These are phyloP conservation scores for Xiphophorus maculatus DNA, from an alignment of 2,113 vertebrate genomes.

Conservation along the genomic window DNA sequence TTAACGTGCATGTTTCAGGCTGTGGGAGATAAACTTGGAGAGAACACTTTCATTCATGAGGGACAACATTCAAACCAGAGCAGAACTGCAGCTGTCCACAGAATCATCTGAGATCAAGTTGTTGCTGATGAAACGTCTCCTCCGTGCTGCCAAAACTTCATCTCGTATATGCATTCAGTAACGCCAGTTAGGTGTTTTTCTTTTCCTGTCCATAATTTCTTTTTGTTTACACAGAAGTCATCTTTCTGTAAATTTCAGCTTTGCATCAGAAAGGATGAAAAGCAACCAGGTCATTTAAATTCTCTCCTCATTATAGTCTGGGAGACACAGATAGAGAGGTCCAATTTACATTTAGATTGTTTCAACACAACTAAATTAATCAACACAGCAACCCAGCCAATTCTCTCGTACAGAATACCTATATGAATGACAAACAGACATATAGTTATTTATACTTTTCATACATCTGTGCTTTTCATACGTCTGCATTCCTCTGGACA, in stretches of 20 bases:
- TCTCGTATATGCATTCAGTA: background rate
- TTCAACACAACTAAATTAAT: conserved; percentile 84
- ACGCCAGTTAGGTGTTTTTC: background rate
- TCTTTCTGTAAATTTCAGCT: conserved; percentile 72
- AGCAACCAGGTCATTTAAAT: conserved; percentile 81
- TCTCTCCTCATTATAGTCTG: conserved; percentile 81
- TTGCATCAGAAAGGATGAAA: conserved; percentile 75
- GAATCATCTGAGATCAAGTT: no score
- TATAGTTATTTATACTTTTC: conserved; percentile 12
- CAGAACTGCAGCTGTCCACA: no score
- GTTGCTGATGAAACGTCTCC: no score
- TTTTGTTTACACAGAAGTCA: conserved; percentile 71
- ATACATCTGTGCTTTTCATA: background rate
- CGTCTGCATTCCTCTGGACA: background rate
- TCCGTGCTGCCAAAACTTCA: background rate
- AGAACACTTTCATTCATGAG: no score
- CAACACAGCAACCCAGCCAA: conserved; percentile 64
- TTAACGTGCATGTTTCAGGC: no score
- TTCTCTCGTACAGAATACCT: conserved; percentile 56
- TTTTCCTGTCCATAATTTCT: conserved; percentile 58
- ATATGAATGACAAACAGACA: conserved; percentile 40
- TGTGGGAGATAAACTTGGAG: no score
- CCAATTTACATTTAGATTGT: conserved; percentile 87
- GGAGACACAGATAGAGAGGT: conserved; percentile 81
- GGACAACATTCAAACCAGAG: no score